Evolutionary conservation across 2,888 invertebrate genomes (phyloP), one percentile per base, ranked within the genome.

Genomic region (Polydrusus tereticollis): DNA sequence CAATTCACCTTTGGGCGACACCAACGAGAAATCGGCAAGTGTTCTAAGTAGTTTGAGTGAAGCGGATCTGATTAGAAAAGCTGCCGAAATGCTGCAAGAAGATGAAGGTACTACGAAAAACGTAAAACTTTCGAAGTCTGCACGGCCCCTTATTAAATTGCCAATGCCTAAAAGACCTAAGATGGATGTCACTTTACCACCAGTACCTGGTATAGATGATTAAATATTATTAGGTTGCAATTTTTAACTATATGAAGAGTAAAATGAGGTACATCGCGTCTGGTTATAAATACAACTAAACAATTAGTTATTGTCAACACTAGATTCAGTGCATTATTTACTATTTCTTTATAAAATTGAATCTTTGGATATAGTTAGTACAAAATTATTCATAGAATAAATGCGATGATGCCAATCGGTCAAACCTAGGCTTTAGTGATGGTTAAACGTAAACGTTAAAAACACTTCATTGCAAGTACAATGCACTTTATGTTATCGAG

Each of bases 61-160:
- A 77, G 86, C 87, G 70, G 89, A 90, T 76, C 79, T 89, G 33
- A 88, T 89, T 23, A 86, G 87, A 72, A 89, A 89, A 81, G 89
- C 89, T 0, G 88, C 87, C 23, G 88, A 89, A 80, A 88, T 89
- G 86, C 80, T 88, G 62, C 87, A 87, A 0, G 87, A 87, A 38
- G 82, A 71, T 23, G 74, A 71, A 12, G 63, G 18, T 65, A 33
- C 36, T 52, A 20, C 57, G 3, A 45, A 12, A 12, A 29, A 10
- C 8, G 16, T 14, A 41, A 57, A 45, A 14, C 36, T 1, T 16
- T 21, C 20, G n/a, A 7, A 6, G 43, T 23, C 68, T 4, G 33
- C 57, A 1, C 72, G 75, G 0, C 52, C 71, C 4, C 73, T 63
- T 16, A 33, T 69, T 23, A 57, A 50, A 26, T 14, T 43, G 7